Evolutionary conservation across 2,113 vertebrate genomes (phyloP).

Genomic region (Verasper variegatus): DNA sequence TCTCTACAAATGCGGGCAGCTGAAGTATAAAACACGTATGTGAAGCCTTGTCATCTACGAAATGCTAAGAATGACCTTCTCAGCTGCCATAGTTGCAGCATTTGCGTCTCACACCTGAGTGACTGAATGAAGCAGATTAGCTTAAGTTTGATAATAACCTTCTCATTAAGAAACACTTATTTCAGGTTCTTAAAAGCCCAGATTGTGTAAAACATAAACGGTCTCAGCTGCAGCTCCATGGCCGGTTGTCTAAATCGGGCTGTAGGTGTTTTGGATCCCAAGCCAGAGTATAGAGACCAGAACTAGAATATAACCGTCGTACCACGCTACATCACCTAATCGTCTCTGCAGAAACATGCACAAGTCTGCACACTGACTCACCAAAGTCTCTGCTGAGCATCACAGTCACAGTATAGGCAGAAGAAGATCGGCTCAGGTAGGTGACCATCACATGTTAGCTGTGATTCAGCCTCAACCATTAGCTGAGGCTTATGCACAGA

Average conservation of each 20-base stretch:
- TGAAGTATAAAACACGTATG: too few species aligned
- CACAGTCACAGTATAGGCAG: constrained; percentile 19
- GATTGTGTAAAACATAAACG: not conserved
- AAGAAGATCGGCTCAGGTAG: constrained; percentile 27
- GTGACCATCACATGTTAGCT: not conserved
- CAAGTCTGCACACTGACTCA: constrained; percentile 49
- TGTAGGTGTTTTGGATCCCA: constrained; percentile 25
- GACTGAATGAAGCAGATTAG: too few species aligned
- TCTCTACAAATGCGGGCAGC: too few species aligned
- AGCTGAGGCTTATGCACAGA: constrained; percentile 6
- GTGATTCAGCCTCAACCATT: not conserved
- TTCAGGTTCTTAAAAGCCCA: too few species aligned
- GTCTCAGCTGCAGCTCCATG: constrained; percentile 1
- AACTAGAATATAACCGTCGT: constrained; percentile 37
- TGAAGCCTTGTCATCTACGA: too few species aligned
- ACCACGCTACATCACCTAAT: constrained; percentile 47
- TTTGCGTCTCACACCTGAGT: too few species aligned
- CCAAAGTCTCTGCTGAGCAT: constrained; percentile 25
- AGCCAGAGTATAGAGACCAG: not conserved
- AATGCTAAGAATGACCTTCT: too few species aligned
- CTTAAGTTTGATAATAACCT: too few species aligned
- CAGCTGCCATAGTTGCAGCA: too few species aligned
- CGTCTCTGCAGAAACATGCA: constrained; percentile 52
- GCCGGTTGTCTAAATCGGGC: constrained; percentile 29
- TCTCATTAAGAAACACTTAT: too few species aligned